A percentile compares a stretch with the other conserved stretches of the same genome.
Conservation (phyloP, 2,797 vertebrate species). For the Triplophysa yarkandensis region DNA sequence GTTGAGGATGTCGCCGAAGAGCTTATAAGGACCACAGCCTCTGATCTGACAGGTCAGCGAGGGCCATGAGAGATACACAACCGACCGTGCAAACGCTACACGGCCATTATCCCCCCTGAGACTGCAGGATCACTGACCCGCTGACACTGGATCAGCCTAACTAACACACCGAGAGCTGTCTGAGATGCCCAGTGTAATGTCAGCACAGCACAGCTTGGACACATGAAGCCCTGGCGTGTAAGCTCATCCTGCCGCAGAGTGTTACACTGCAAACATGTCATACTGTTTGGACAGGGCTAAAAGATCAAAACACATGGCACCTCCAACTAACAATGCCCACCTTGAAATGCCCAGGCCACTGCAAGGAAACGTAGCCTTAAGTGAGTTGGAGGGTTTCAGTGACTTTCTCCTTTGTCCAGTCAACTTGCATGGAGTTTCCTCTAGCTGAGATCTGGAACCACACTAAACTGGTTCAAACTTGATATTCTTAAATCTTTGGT, state of each 20-base stretch:
- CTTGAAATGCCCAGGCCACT: not conserved
- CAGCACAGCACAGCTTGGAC: slow-evolving; percentile 42
- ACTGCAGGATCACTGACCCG: slow-evolving; percentile 50
- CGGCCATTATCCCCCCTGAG: slow-evolving; percentile 49
- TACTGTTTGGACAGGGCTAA: slow-evolving; percentile 48
- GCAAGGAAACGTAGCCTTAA: not conserved
- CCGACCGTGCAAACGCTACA: slow-evolving; percentile 32
- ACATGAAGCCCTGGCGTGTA: slow-evolving; percentile 47
- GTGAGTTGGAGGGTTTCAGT: not conserved
- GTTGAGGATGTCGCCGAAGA: slow-evolving; percentile 70
- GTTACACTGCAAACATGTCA: slow-evolving; percentile 47
- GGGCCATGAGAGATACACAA: slow-evolving; percentile 45
- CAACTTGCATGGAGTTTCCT: not conserved
- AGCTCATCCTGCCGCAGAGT: slow-evolving; percentile 31
- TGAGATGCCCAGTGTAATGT: slow-evolving; percentile 46
- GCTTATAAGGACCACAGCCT: slow-evolving; percentile 49
- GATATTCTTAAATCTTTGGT: too few species aligned
- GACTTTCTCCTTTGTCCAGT: not conserved
- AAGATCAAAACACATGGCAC: slow-evolving; percentile 30
- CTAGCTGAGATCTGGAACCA: too few species aligned
- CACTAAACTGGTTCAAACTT: too few species aligned
- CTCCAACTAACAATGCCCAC: not conserved
- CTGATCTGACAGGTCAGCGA: slow-evolving; percentile 62
- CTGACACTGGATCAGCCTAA: slow-evolving; percentile 55
- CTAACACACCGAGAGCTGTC: slow-evolving; percentile 51